Base-by-base conservation (phyloP, 2,888 invertebrate species). In the Adineta ricciae region DNA sequence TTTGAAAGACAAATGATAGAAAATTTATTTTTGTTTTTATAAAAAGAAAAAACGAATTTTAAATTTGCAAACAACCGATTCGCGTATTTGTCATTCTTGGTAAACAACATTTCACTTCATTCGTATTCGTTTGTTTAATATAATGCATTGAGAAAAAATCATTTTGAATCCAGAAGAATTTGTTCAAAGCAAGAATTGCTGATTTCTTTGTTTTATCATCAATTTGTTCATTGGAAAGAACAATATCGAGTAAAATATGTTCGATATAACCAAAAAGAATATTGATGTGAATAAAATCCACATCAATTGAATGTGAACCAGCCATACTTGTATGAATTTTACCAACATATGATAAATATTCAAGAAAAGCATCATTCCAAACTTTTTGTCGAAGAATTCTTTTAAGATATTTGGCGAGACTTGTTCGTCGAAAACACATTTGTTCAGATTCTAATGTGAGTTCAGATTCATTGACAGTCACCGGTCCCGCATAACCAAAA, bases 341-440 rank as follows among this genome's bases (percentile, higher is more conserved):
- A 27, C 56, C 56, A 56, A 56, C 56, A 82, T 84, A 41, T n/a
- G 82, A 27, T 82, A 82, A 38, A 54, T 84, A 82, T 49, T 82
- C 32, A 9, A 72, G 82, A 54, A 82, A 82, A 27, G 82, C 78
- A 54, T 84, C 78, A n/a, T 84, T 84, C 52, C 78, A 36, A 27
- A 54, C 36, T 50, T 36, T 84, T 49, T 84, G 38, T 64, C 56
- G 11, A 21, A 84, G 46, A 46, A 46, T 49, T 46, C 46, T 84
- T 72, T 41, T 84, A n/a, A 83, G 52, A 52, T 83, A 36, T 52
- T 36, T 19, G 32, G 19, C 16, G 27, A 41, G 49, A 46, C n/a
- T 24, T 27, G 14, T 83, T 49, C 32, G 49, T 2, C 9, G 52
- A 52, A 36, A 52, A 24, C 21, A 9, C 52, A 82, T 46, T 46